Evolutionary conservation across 2,888 invertebrate species (phyloP).

Genomic region (Hololepta plana): DNA sequence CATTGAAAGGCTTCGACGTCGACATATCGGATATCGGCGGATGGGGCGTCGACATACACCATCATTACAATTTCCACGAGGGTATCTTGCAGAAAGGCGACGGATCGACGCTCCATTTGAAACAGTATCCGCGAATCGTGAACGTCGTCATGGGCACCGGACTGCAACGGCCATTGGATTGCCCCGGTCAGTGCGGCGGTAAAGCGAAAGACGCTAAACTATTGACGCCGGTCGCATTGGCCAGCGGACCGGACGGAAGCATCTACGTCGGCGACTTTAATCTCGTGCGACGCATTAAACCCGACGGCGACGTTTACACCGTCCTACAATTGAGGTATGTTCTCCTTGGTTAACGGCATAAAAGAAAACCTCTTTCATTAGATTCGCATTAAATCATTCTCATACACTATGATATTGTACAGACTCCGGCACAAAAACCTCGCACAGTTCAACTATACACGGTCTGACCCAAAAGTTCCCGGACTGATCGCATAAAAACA

Average conservation of each 20-base stretch:
- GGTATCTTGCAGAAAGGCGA: slow-evolving; percentile 93
- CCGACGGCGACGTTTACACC: slow-evolving; percentile 78
- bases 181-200: slow-evolving; percentile 74
- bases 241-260: slow-evolving; percentile 91
- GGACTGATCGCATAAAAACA: no score
- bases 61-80: slow-evolving; percentile 97
- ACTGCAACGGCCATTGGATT: slow-evolving; percentile 65
- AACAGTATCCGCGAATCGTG: slow-evolving; percentile 78
- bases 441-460: no score
- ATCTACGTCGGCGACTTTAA: slow-evolving; percentile 96
- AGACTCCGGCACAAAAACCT: no score
- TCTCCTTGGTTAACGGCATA: slow-evolving; percentile 12
- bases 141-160: slow-evolving; percentile 88
- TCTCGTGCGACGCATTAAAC: slow-evolving; percentile 75
- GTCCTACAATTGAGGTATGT: slow-evolving; percentile 66
- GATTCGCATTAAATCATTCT: no score
- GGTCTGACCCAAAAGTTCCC: no score
- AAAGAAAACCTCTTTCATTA: slow-evolving; percentile 1
- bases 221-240: slow-evolving; percentile 82
- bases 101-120: slow-evolving; percentile 86
- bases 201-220: slow-evolving; percentile 73
- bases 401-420: no score
- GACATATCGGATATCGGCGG: slow-evolving; percentile 94
- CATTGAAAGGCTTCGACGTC: slow-evolving; percentile 87
- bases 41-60: slow-evolving; percentile 96